A percentile compares a stretch with the other conserved stretches of the same genome.
Conservation (phyloP, 2,888 invertebrate species). For the Plutella xylostella region DNA sequence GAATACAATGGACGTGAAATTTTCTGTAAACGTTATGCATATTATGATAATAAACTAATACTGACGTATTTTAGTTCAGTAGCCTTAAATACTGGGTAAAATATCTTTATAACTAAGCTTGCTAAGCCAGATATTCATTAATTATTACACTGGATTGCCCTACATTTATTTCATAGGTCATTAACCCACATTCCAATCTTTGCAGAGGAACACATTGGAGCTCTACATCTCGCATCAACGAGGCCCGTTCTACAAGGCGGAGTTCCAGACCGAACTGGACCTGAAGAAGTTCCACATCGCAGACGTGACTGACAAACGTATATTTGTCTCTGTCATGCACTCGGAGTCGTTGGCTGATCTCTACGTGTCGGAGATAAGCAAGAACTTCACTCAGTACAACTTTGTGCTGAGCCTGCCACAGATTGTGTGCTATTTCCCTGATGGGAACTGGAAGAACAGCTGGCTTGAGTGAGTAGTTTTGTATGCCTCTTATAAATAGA, state of each 20-base stretch:
- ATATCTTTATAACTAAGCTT: too few relatives aligned
- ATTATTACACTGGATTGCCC: too few relatives aligned
- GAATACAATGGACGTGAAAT: too few relatives aligned
- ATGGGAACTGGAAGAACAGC: constrained; percentile 82
- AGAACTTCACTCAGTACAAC: constrained; percentile 72
- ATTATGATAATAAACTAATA: too few relatives aligned
- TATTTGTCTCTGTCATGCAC: constrained; percentile 87
- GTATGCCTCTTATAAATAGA: too few relatives aligned
- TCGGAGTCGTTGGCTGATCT: constrained; percentile 78
- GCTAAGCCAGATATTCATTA: too few relatives aligned
- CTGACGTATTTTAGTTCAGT: too few relatives aligned
- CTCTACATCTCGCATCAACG: constrained; percentile 83
- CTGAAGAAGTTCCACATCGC: constrained; percentile 81
- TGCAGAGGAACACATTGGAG: constrained; percentile 66
- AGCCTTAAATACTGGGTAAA: too few relatives aligned
- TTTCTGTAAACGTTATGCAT: too few relatives aligned
- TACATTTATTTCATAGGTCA: too few relatives aligned
- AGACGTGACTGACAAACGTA: constrained; percentile 83
- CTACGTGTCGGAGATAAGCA: constrained; percentile 81
- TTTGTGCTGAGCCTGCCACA: constrained; percentile 85
- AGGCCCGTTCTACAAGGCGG: constrained; percentile 76
- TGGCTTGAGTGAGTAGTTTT: constrained; percentile 80
- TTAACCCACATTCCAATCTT: too few relatives aligned
- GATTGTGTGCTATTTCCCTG: constrained; percentile 87
- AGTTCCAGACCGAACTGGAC: constrained; percentile 79